These are phyloP conservation scores for Acrobasis consociella DNA, from an alignment of 2,888 invertebrate genomes.

Conservation along the genomic window DNA sequence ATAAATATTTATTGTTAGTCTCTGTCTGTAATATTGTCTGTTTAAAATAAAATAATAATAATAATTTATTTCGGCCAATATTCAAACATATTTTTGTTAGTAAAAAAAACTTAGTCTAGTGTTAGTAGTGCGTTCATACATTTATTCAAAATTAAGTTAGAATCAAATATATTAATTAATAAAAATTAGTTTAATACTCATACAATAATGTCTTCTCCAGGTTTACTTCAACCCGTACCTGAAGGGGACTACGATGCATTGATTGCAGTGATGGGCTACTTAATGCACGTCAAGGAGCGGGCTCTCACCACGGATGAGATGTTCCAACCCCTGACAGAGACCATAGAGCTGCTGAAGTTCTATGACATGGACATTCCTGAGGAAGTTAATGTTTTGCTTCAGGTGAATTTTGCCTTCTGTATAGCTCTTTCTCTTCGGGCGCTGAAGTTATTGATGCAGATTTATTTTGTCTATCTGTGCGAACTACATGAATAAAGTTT, in stretches of 20 bases:
- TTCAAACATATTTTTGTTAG: too few relatives aligned
- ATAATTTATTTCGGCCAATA: too few relatives aligned
- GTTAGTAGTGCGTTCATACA: too few relatives aligned
- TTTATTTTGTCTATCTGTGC: too few relatives aligned
- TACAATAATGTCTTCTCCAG: constrained; percentile 42
- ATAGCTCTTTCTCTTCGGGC: background rate
- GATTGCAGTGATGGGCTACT: constrained; percentile 96
- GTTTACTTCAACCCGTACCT: constrained; percentile 85
- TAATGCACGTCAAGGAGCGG: constrained; percentile 96
- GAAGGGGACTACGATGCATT: constrained; percentile 96
- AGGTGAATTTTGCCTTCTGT: constrained; percentile 66
- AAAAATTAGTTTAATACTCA: too few relatives aligned
- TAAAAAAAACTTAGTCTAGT: too few relatives aligned
- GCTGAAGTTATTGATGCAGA: too few relatives aligned
- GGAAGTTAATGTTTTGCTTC: constrained; percentile 94
- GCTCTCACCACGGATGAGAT: constrained; percentile 94
- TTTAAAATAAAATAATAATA: too few relatives aligned
- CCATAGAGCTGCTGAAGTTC: constrained; percentile 94
- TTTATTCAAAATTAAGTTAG: too few relatives aligned
- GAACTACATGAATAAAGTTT: too few relatives aligned
- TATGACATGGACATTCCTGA: constrained; percentile 99
- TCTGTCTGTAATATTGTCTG: background rate
- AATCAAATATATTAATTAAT: too few relatives aligned
- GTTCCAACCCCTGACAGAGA: constrained; percentile 97
- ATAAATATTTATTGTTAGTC: too few relatives aligned